phyloP scores from a whole-genome alignment of 2,888 invertebrate genomes.

The Eilema depressum region DNA sequence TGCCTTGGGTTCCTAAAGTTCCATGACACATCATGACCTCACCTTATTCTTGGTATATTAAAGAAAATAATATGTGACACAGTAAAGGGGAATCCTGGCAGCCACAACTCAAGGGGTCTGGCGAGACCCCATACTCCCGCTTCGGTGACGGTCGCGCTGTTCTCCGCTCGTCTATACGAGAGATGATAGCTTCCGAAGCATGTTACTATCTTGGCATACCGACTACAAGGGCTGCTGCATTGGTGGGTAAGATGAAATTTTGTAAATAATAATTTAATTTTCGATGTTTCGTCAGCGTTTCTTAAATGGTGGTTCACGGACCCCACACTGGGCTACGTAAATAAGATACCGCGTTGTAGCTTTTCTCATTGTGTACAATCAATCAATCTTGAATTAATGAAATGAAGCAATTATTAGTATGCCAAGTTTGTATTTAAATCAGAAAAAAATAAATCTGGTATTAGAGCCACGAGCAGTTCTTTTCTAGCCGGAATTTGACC shows the following conservation, averaged over 20 bases:
- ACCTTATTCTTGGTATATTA: not conserved
- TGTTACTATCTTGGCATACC: constrained; percentile 80
- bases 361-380: too few species aligned
- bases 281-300: too few species aligned
- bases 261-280: too few species aligned
- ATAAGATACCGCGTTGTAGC: too few species aligned
- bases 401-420: too few species aligned
- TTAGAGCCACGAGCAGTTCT: too few species aligned
- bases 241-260: constrained; percentile 80
- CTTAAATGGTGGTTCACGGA: too few species aligned
- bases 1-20: too few species aligned
- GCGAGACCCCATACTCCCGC: constrained; percentile 89
- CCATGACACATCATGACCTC: not conserved
- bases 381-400: too few species aligned
- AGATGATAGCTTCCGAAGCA: constrained; percentile 89
- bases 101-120: constrained; percentile 89
- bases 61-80: not conserved
- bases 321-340: too few species aligned
- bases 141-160: constrained; percentile 90
- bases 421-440: too few species aligned
- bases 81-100: constrained; percentile 88
- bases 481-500: not conserved
- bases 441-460: too few species aligned
- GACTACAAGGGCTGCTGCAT: constrained; percentile 78
- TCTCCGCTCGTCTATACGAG: constrained; percentile 88